Evolutionary conservation across 2,888 invertebrate genomes (phyloP).

Genomic region (Stegophylla sp.): DNA sequence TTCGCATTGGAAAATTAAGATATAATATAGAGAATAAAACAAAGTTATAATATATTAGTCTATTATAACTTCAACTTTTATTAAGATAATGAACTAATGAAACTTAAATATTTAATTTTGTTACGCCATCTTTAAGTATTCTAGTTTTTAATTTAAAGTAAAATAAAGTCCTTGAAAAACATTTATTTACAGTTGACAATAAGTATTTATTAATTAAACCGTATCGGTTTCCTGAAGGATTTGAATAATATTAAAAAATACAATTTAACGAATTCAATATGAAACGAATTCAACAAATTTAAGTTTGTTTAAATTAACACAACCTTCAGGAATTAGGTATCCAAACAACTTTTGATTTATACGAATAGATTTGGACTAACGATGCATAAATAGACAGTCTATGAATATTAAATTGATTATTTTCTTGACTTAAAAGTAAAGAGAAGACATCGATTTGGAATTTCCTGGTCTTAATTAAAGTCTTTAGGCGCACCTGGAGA

Average conservation of each 20-base stretch:
- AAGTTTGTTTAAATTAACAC: neutral
- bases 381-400: neutral
- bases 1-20: too few species aligned
- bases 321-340: slow-evolving; percentile 1
- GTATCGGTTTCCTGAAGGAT: slow-evolving; percentile 13
- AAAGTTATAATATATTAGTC: neutral
- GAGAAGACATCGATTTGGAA: neutral
- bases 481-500: too few species aligned
- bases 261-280: too few species aligned
- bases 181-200: slow-evolving; percentile 15
- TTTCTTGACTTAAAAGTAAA: neutral
- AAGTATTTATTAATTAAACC: slow-evolving; percentile 17
- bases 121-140: neutral
- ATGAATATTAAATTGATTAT: slow-evolving; percentile 6
- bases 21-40: too few species aligned
- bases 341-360: neutral
- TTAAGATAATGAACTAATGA: neutral
- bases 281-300: too few species aligned
- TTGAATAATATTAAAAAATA: too few species aligned
- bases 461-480: neutral
- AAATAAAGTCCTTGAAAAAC: slow-evolving; percentile 39
- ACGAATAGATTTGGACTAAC: neutral
- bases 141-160: slow-evolving; percentile 21
- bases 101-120: neutral
- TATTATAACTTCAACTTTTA: neutral